Base-by-base conservation (phyloP, 2,888 invertebrate species). In the Protonemura montana region DNA sequence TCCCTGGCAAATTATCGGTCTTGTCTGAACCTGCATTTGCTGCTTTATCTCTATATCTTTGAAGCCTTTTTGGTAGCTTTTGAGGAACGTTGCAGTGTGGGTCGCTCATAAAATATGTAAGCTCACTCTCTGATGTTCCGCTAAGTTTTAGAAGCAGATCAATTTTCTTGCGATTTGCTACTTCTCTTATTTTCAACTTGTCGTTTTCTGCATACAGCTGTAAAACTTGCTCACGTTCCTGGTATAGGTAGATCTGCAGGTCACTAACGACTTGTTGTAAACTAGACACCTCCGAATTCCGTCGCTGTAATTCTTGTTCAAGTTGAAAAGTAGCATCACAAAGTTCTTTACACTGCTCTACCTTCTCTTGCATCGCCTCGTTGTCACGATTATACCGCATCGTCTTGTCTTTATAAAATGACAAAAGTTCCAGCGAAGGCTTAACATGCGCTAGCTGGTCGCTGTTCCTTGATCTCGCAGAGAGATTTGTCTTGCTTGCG, bases 211-310 rank as follows among this genome's bases (percentile, higher is more conserved):
- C 90, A 88, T 91, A 91, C 5, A 92, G 89, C 80, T 91, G 88
- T 5, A 92, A 89, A 0, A 91, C 91, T 88, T 91, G 91, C 87
- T 92, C 91, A 59, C 91, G 89, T 88, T 92, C 92, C 88, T 92
- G 91, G 87, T 91, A 91, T 27, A 92, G 89, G 87, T 90, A 91
- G 6, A 91, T 89, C 89, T 92, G 92, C 90, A 92, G 91, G 88
- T 92, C 92, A 89, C 91, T 91, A 3, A 92, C 89, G 0, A 91
- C 91, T 86, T 91, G 91, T 89, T 92, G 92, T 76, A 92, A 89
- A 85, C 91, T 91, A 3, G 90, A 89, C 26, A 92, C 91, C 88
- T 92, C 92, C 78, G 90, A 91, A 86, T 91, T 91, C 83, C 91
- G 88, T 88, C 91, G 91, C 25, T 90, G 88, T 41, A 91, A 87